Conservation (phyloP, 2,113 vertebrate species). For the Erythrocebus patas region DNA sequence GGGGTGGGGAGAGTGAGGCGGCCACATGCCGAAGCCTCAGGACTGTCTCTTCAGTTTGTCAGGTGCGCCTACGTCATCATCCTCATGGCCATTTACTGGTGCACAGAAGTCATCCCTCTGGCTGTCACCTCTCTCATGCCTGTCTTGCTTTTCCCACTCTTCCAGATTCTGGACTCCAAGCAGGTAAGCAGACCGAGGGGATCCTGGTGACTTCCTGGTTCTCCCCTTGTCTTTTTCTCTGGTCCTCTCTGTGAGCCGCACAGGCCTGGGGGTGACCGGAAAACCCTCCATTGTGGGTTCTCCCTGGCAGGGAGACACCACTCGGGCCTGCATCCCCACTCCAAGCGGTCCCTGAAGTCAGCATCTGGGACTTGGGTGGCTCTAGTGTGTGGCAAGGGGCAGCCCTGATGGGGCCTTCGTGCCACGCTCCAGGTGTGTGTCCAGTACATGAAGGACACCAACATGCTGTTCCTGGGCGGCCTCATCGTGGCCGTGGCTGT, state of each 20-base stretch:
- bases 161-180: slow-evolving; percentile 93
- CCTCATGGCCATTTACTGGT: slow-evolving; percentile 97
- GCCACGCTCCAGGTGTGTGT: slow-evolving; percentile 89
- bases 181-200: slow-evolving; percentile 80
- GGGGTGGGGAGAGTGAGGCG: rapidly evolving
- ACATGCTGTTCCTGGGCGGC: slow-evolving; percentile 94
- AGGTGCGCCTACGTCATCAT: slow-evolving; percentile 92
- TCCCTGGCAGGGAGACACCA: too few relatives aligned
- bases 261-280: not conserved
- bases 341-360: not conserved
- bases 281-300: not conserved
- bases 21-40: not conserved
- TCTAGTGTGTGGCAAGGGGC: not conserved
- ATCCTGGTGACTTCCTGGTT: not conserved
- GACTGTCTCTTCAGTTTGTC: slow-evolving; percentile 86
- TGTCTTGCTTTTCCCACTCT: slow-evolving; percentile 92
- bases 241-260: not conserved
- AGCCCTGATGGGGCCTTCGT: not conserved
- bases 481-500: slow-evolving; percentile 94
- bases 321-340: not conserved
- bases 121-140: slow-evolving; percentile 94
- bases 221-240: not conserved
- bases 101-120: slow-evolving; percentile 94
- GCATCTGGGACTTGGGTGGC: not conserved
- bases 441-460: slow-evolving; percentile 97